These are phyloP conservation scores for Papilio helenus DNA, from an alignment of 1,140 invertebrate species.

Conservation along the genomic window DNA sequence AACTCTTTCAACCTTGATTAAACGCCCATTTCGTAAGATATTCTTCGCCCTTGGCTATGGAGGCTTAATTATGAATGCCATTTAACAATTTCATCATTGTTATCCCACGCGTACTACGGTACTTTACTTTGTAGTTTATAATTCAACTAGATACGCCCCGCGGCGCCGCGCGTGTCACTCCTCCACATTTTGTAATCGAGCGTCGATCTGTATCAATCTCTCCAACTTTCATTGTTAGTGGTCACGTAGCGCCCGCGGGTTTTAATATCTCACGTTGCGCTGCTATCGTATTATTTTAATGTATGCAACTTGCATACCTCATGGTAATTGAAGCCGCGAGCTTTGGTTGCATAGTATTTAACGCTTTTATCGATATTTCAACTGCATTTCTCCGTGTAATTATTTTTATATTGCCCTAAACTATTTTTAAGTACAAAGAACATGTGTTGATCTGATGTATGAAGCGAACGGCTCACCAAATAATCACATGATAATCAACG, in stretches of 20 bases:
- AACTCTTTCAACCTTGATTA: too few species aligned
- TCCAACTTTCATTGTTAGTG: conserved; percentile 33
- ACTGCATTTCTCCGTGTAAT: background rate
- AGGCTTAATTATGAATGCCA: background rate
- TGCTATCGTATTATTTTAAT: conserved; percentile 26
- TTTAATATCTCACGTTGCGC: conserved; percentile 24
- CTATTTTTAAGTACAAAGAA: background rate
- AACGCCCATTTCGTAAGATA: background rate
- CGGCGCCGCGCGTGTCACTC: conserved; percentile 30
- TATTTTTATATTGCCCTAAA: conserved; percentile 7
- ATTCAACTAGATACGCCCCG: conserved; percentile 15
- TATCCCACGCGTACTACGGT: conserved; percentile 23
- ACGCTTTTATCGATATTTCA: background rate
- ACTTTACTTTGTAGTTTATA: conserved; percentile 27
- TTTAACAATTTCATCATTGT: conserved; percentile 17
- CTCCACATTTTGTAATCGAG: conserved; percentile 22
- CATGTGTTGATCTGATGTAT: background rate
- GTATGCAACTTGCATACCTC: background rate
- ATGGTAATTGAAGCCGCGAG: conserved; percentile 15
- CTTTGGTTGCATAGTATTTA: conserved; percentile 1
- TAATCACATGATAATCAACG: background rate
- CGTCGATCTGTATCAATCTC: conserved; percentile 25
- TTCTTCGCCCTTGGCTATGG: background rate
- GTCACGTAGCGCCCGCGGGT: conserved; percentile 17
- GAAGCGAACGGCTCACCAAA: background rate